phyloP scores from a whole-genome alignment of 2,113 vertebrate genomes.

The Tamias sibiricus region DNA sequence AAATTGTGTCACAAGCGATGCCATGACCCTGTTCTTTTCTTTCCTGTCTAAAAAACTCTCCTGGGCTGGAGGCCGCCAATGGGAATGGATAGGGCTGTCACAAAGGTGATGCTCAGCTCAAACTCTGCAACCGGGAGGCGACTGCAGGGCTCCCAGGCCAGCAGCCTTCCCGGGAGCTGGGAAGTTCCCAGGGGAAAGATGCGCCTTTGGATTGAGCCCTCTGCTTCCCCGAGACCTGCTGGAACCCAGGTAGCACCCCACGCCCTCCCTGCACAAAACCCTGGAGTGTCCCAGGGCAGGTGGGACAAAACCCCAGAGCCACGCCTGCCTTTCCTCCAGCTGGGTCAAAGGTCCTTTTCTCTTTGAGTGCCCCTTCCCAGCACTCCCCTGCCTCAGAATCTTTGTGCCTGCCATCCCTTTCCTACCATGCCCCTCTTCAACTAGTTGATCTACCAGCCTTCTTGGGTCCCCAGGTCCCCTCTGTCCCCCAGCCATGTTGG shows the following conservation, averaged over 20 bases:
- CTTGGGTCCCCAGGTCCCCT: not conserved
- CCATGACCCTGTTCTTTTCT: not conserved
- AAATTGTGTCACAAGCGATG: slow-evolving; percentile 29
- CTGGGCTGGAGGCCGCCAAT: not conserved
- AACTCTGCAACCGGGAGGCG: not conserved
- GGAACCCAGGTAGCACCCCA: rapidly evolving
- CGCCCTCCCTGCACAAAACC: rapidly evolving
- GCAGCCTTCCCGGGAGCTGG: too few relatives aligned
- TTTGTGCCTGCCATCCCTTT: rapidly evolving
- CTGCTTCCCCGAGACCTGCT: not conserved
- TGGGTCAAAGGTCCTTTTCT: not conserved
- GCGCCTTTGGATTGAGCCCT: rapidly evolving
- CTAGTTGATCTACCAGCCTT: not conserved
- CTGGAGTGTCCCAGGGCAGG: rapidly evolving
- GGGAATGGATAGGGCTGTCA: rapidly evolving
- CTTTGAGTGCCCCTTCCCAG: not conserved
- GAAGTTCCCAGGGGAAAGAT: not conserved
- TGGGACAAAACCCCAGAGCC: rapidly evolving
- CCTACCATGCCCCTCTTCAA: not conserved
- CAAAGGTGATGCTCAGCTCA: rapidly evolving
- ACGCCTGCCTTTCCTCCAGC: not conserved
- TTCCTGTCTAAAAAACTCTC: not conserved
- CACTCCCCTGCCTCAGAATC: not conserved
- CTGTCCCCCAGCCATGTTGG: rapidly evolving
- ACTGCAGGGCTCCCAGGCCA: not conserved